Percentiles rank a stretch among this genome's conserved stretches.
Evolutionary conservation across 2,888 invertebrate species (phyloP).

Genomic region (Mechanitis mazaeus): DNA sequence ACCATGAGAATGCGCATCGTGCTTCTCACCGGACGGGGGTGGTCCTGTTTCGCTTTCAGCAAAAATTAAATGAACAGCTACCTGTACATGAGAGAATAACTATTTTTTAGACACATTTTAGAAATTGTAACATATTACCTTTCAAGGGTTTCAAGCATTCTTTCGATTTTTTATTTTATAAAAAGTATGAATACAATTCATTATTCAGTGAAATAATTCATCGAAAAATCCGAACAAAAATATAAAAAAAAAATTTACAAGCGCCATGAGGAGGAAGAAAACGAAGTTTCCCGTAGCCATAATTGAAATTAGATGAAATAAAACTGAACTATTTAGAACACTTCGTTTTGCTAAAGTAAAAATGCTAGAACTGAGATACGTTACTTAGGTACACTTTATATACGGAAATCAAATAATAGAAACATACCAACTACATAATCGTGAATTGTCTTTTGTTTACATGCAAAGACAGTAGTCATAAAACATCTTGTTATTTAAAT

Average conservation of each 20-base stretch:
- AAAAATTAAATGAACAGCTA: conserved; percentile 34
- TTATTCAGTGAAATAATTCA: too few species aligned
- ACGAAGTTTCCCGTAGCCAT: background rate
- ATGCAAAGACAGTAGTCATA: too few species aligned
- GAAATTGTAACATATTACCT: too few species aligned
- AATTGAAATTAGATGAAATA: background rate
- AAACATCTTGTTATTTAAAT: too few species aligned
- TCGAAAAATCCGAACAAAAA: background rate
- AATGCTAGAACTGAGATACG: background rate
- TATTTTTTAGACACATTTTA: background rate
- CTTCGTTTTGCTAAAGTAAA: background rate
- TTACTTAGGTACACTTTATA: background rate
- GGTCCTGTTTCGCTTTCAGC: conserved; percentile 26
- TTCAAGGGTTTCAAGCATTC: too few species aligned
- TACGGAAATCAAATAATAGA: background rate
- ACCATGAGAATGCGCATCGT: too few species aligned
- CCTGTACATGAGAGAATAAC: conserved; percentile 27
- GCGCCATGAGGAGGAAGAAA: conserved; percentile 5
- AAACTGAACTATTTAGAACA: background rate
- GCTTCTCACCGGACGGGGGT: background rate
- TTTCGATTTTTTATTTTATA: too few species aligned
- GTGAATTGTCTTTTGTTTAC: background rate
- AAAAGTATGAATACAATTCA: too few species aligned
- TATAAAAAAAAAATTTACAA: background rate
- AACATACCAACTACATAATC: background rate